Evolutionary conservation across 2,888 invertebrate genomes (phyloP).

Genomic region (Mechanitis mazaeus): DNA sequence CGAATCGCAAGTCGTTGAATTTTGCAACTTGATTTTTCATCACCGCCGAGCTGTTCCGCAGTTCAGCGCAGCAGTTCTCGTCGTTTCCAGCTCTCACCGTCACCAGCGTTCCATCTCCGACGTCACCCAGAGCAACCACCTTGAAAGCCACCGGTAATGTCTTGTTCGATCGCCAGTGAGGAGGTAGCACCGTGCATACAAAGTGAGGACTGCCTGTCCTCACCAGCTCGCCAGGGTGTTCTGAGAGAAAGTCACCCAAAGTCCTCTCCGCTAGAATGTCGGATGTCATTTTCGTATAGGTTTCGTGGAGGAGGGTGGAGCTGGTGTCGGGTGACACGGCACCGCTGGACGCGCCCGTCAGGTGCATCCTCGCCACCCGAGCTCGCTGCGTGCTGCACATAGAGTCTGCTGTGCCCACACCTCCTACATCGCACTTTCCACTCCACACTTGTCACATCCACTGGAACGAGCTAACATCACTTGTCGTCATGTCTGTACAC

Average conservation of each 20-base stretch:
- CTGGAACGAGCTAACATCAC: conserved; percentile 44
- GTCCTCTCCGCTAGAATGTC: conserved; percentile 93
- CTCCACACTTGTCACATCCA: conserved; percentile 45
- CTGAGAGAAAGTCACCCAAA: conserved; percentile 89
- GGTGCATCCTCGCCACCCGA: conserved; percentile 74
- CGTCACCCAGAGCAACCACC: conserved; percentile 95
- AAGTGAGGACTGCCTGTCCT: conserved; percentile 95
- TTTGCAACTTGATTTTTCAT: conserved; percentile 99
- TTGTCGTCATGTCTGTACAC: conserved; percentile 43
- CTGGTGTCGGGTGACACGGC: conserved; percentile 83
- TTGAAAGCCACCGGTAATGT: conserved; percentile 98
- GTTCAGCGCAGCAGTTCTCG: conserved; percentile 97
- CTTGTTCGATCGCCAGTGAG: conserved; percentile 99
- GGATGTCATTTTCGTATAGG: conserved; percentile 92
- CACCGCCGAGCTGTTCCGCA: conserved; percentile 95
- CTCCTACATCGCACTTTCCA: conserved; percentile 59
- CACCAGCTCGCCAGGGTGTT: conserved; percentile 94
- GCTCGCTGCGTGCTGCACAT: conserved; percentile 74
- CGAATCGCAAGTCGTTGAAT: conserved; percentile 98
- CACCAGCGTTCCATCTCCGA: conserved; percentile 97
- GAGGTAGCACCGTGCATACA: conserved; percentile 95
- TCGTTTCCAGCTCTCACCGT: conserved; percentile 98
- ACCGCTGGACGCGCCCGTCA: conserved; percentile 71
- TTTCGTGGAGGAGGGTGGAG: conserved; percentile 84
- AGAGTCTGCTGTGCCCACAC: conserved; percentile 47